Evolutionary conservation across 2,888 invertebrate genomes (phyloP), one percentile per base, ranked within the genome.

Genomic region (Aricia artaxerxes): DNA sequence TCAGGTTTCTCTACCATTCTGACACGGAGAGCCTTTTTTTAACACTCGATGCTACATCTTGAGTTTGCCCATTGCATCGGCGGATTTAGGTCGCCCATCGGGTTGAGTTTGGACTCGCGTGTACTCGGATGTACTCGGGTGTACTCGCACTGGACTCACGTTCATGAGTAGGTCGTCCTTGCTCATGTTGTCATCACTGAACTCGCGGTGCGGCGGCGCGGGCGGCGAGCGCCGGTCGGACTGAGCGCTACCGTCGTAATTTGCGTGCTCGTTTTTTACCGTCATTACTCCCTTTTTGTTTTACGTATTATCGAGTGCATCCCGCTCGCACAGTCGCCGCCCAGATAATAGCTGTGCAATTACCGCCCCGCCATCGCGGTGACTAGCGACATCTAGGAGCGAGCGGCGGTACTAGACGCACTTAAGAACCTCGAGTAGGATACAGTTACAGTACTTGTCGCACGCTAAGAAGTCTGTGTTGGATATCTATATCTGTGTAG

Each of bases 261-360:
- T 94, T 94, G 94, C 94, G 94, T 94, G 93, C 90, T 94, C 92
- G 93, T 94, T 94, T 94, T 94, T 94, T 93, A 94, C 92, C 92
- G 93, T 94, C 93, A 94, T 94, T 94, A 94, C 94, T 93, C 92
- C 94, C 94, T 92, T 94, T 94, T 94, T 94, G 94, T 94, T 94
- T 93, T 93, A 94, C 93, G 94, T 93, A 92, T 94, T 94, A 94
- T 93, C 94, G 94, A 94, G 93, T 94, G 94, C 94, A 94, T 94
- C 94, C 94, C 94, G 94, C 94, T 94, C 94, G 91, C 94, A 94
- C 94, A 90, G 92, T 91, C 90, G 90, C 92, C 94, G 94, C 94
- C 94, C 94, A 94, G 91, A 93, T 94, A 94, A 94, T 94, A 93
- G 94, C 90, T 86, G 85, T 88, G 92, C 93, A 93, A 94, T 94